Evolutionary conservation across 1,140 invertebrate species (phyloP).

Genomic region (Eciton burchellii): DNA sequence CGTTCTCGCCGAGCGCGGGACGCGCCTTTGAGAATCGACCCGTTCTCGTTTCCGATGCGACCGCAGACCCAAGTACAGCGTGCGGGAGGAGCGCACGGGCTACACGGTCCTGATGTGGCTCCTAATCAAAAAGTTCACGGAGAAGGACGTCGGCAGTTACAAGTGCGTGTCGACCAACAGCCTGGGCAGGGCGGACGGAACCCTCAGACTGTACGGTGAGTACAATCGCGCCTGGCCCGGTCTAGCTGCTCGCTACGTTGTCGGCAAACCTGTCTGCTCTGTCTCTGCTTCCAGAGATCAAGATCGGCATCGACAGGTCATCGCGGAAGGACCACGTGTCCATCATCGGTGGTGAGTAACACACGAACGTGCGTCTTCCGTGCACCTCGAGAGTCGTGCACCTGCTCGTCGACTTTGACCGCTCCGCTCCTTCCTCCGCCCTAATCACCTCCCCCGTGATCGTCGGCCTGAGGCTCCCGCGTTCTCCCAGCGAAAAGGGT

Average conservation of each 20-base stretch:
- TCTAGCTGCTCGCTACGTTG: no score
- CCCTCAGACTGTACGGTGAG: slow-evolving; percentile 94
- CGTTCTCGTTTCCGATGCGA: slow-evolving; percentile 67
- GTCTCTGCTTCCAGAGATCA: slow-evolving; percentile 76
- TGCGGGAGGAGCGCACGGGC: slow-evolving; percentile 91
- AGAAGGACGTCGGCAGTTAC: slow-evolving; percentile 94
- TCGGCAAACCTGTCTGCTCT: no score
- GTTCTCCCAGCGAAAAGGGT: slow-evolving; percentile 2
- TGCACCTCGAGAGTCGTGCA: no score
- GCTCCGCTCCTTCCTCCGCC: no score
- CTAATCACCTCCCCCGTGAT: no score
- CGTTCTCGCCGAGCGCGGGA: background rate
- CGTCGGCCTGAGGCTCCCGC: no score
- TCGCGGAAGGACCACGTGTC: slow-evolving; percentile 79
- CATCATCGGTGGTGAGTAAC: slow-evolving; percentile 76
- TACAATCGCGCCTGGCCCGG: no score
- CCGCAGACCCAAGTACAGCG: slow-evolving; percentile 93
- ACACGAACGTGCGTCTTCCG: background rate
- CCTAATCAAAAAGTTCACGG: slow-evolving; percentile 91
- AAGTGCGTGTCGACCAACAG: slow-evolving; percentile 96
- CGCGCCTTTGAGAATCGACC: background rate
- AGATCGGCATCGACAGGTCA: slow-evolving; percentile 72
- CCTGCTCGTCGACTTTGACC: no score
- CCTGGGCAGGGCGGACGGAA: slow-evolving; percentile 93
- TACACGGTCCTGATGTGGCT: slow-evolving; percentile 95